Base-by-base conservation (phyloP, 2,113 vertebrate species). In the Pandion haliaetus region DNA sequence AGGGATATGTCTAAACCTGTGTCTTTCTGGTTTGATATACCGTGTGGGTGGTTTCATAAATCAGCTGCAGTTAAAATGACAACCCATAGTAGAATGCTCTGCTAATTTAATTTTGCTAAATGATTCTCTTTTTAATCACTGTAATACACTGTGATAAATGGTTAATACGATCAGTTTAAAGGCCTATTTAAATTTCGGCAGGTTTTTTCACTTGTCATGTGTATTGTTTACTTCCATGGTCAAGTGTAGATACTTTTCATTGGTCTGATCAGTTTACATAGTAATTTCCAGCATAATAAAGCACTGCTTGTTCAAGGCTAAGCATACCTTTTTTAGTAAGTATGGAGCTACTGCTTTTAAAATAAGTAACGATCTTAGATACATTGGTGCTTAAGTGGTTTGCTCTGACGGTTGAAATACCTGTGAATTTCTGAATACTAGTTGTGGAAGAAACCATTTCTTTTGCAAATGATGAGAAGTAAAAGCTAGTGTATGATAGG, bases 51-150 rank as follows among this genome's bases (percentile, higher is more conserved):
- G 73, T 91, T 90, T 95, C 73, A 95, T 89, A 96, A 93, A 97
- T 96, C 86, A 93, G 49, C 62, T 77, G 34, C 49, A 61, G 45
- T 85, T 92, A 79, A 95, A 90, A 62, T 95, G 93, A 82, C 78
- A 93, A 50, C 50, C 58, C 54, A 45, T 50, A 73, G 54, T 50
- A 87, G 62, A 95, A 87, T 76, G 73, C 18, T 40, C 34, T 85
- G 62, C 66, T 94, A 93, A 95, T 95, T 95, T 85, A 85, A 90
- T 95, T 95, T 93, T 90, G 32, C 58, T 80, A 89, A 96, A 87
- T 85, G 36, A 82, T 95, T 84, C 18, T 67, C 71, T 92, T 93
- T 52, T 69, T 50, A 91, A 89, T 88, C 62, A 83, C 81, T 7
- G 10, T 93, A 94, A 93, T 94, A 80, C 17, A 20, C 91, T 91